phyloP scores from a whole-genome alignment of 64 coral and sea anemone genomes.

The Montipora capricornis region DNA sequence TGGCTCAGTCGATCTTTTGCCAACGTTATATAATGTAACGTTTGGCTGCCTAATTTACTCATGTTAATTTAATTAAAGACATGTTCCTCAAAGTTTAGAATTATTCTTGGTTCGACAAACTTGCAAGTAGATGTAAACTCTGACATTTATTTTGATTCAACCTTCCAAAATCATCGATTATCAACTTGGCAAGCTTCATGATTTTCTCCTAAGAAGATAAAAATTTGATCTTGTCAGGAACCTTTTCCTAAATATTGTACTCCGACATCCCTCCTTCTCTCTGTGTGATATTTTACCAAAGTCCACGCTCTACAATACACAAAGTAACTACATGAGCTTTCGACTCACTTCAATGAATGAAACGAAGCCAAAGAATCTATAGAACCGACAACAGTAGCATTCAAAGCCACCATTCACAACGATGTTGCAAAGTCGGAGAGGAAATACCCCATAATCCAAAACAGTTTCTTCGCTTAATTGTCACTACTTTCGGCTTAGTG shows the following conservation, averaged over 20 bases:
- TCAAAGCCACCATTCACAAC: not conserved
- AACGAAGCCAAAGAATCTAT: not conserved
- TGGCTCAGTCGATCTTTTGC: no score
- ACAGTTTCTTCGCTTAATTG: no score
- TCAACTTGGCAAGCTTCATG: not conserved
- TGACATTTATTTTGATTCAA: not conserved
- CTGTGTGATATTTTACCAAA: not conserved
- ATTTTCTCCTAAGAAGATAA: not conserved
- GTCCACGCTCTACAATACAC: not conserved
- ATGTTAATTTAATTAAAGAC: no score
- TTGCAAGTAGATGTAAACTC: no score
- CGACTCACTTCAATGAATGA: not conserved
- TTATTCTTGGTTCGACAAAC: not conserved
- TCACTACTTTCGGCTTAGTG: no score
- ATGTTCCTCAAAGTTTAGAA: not conserved
- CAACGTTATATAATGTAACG: no score
- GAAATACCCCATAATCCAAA: not conserved
- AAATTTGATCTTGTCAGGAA: not conserved
- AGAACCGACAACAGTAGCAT: not conserved
- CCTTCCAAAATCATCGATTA: not conserved
- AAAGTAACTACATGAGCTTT: constrained; percentile 8
- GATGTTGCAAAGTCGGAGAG: not conserved
- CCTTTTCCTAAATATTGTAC: not conserved
- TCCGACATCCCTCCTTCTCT: not conserved
- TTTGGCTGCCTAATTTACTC: no score